A percentile compares a stretch with the other conserved stretches of the same genome.
These are phyloP conservation scores for Plagodis pulveraria DNA, from an alignment of 2,888 invertebrate species.

Conservation along the genomic window DNA sequence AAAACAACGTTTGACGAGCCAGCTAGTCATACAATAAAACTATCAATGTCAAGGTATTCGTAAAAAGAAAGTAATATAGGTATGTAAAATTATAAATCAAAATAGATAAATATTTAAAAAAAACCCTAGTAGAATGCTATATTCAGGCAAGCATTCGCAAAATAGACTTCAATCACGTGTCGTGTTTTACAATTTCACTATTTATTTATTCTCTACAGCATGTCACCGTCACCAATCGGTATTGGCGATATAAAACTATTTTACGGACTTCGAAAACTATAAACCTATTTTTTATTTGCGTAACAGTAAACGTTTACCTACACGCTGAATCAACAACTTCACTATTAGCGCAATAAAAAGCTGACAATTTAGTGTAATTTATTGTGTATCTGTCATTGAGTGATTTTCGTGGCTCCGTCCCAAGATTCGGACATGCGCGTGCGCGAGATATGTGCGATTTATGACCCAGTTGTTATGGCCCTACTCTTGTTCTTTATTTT, in stretches of 20 bases:
- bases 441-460: conserved; percentile 13
- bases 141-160: too few relatives aligned
- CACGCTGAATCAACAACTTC: conserved; percentile 8
- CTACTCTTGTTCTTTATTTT: conserved; percentile 2
- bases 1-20: too few relatives aligned
- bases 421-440: conserved; percentile 20
- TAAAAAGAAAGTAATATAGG: too few relatives aligned
- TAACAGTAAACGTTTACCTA: conserved; percentile 1
- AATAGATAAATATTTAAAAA: too few relatives aligned
- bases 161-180: too few relatives aligned
- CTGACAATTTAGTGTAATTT: conserved; percentile 10
- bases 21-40: too few relatives aligned
- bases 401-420: conserved; percentile 25
- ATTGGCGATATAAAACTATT: not conserved
- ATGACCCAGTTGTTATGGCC: conserved; percentile 9
- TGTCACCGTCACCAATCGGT: too few relatives aligned
- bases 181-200: too few relatives aligned
- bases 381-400: conserved; percentile 12
- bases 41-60: too few relatives aligned
- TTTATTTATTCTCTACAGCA: too few relatives aligned
- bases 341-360: conserved; percentile 8
- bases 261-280: not conserved
- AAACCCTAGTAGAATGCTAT: too few relatives aligned
- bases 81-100: too few relatives aligned
- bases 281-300: conserved; percentile 7